phyloP scores from a whole-genome alignment of 2,797 vertebrate genomes.

The Chrosomus eos region DNA sequence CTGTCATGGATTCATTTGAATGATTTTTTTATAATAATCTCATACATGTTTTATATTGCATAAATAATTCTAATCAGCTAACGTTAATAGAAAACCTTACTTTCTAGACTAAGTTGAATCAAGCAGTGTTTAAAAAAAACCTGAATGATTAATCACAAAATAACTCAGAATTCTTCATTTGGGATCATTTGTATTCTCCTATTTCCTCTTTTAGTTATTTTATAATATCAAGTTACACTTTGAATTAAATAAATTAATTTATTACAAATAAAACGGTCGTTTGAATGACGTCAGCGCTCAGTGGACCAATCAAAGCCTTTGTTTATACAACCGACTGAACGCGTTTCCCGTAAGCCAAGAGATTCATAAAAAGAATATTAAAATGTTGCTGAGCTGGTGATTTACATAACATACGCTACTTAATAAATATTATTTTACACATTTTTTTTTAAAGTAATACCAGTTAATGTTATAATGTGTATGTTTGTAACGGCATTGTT shows the following conservation, averaged over 20 bases:
- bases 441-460: not conserved
- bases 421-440: not conserved
- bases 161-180: not conserved
- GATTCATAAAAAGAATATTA: not conserved
- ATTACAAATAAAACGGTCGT: not conserved
- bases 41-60: not conserved
- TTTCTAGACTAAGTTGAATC: not conserved
- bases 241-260: not conserved
- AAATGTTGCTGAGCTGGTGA: not conserved
- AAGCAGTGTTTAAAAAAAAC: not conserved
- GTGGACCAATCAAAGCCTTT: slow-evolving; percentile 3
- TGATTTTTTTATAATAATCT: not conserved
- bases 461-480: not conserved
- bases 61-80: not conserved
- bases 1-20: not conserved
- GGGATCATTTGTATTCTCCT: not conserved
- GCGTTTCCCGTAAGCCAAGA: not conserved
- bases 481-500: not conserved
- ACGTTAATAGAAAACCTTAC: not conserved
- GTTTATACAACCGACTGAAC: not conserved
- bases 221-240: not conserved
- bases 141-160: not conserved
- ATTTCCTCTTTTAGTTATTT: not conserved
- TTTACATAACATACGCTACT: not conserved
- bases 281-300: not conserved